Conservation (phyloP, 2,113 vertebrate species). For the Trogon melanurus region DNA sequence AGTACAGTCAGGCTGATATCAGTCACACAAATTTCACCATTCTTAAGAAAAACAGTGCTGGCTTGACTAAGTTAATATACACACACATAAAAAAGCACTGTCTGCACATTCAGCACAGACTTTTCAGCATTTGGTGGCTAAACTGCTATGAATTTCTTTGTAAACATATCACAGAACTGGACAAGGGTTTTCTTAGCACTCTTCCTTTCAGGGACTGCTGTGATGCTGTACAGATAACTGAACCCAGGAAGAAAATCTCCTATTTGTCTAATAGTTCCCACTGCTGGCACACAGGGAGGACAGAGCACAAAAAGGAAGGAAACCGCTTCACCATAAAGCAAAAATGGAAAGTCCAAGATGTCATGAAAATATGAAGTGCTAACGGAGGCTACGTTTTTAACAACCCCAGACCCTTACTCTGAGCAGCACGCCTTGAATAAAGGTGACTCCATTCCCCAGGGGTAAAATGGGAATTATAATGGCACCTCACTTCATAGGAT, state of each 20-base stretch:
- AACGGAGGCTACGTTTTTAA: background rate
- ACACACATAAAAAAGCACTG: background rate
- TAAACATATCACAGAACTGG: background rate
- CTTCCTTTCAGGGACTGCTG: background rate
- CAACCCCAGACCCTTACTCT: background rate
- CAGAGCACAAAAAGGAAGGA: background rate
- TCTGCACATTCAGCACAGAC: background rate
- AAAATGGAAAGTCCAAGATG: background rate
- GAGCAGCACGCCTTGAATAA: background rate
- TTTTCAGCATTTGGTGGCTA: background rate
- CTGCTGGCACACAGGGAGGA: background rate
- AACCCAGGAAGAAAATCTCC: background rate
- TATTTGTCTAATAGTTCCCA: background rate
- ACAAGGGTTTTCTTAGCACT: background rate
- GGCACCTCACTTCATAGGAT: background rate
- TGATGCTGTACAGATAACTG: background rate
- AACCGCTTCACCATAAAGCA: background rate
- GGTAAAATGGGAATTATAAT: background rate
- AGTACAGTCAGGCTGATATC: conserved; percentile 2
- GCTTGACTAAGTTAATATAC: background rate
- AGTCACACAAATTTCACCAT: background rate
- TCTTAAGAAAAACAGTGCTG: conserved; percentile 7
- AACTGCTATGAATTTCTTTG: background rate
- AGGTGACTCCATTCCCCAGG: background rate
- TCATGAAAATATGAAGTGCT: background rate